Base-by-base conservation (phyloP, 2,888 invertebrate genomes). In the Arenicola marina region DNA sequence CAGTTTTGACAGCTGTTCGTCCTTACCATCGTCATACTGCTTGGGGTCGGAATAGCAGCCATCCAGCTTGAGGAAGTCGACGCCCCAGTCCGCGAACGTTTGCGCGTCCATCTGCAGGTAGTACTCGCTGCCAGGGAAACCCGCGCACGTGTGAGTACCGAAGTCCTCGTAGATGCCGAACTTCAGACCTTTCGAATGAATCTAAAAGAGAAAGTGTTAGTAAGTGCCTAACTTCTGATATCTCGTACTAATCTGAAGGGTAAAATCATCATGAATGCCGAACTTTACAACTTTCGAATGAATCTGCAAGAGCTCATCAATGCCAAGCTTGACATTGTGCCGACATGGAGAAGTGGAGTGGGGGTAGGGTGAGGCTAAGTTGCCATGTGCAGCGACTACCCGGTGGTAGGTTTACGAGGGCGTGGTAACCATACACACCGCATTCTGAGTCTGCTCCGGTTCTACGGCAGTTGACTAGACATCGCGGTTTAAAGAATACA, bases 131-230 rank as follows among this genome's bases (percentile, higher is more conserved):
- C 96, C 97, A 0, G 96, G 96, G 82, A 95, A 97, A 3, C 96
- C 96, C 1, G 92, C 95, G 81, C 97, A 97, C 0, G 97, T 97
- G 84, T 92, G 93, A 81, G 95, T 95, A 7, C 97, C 97, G 81
- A 91, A 95, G 83, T 97, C 96, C 80, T 95, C 94, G 80, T 97
- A 97, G 70, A 97, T 96, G 31, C 96, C 97, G 78, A 97, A 93
- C 83, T 95, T 94, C 51, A 97, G 85, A 24, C 95, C 95, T 83
- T 91, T 92, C 44, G 90, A 89, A 84, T 98, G 97, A 70, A 97
- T 89, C 95, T 95, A 48, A 11, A 48, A 48, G 7, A 48, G 7
- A 48, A 48, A n/a, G n/a, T n/a, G n/a, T n/a, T n/a, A n/a, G n/a
- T n/a, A n/a, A n/a, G n/a, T n/a, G n/a, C n/a, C n/a, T n/a, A n/a